Base-by-base conservation (phyloP, 2,113 vertebrate species). In the Ramphastos sulfuratus region DNA sequence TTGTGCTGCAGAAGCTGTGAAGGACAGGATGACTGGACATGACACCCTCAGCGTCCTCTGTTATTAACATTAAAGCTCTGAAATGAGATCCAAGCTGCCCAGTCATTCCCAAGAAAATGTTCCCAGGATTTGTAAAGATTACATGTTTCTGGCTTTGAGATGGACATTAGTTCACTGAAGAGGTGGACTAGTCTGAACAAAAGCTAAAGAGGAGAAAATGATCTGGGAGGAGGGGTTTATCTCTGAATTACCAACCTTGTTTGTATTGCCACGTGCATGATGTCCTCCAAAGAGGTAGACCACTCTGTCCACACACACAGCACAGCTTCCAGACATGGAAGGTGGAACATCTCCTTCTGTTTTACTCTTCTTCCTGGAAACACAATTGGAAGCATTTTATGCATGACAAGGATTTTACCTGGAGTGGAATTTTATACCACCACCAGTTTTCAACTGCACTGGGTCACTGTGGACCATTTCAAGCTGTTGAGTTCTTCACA, bases 251-350 rank as follows among this genome's bases (percentile, higher is more conserved):
- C 98, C 91, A n/a, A 99, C 99, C 98, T 98, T 98, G 89, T 99
- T 99, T 8, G 99, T 99, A 74, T 99, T 99, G 93, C 99, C 99
- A 42, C 97, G 97, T 8, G 98, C 98, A 7, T 99, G 99, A 92
- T 99, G 99, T 12, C 99, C 99, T 59, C 99, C 99, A 13, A 99
- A 99, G 28, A 99, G 97, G 90, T 99, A 99, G 13, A 99, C 92
- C 35, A 99, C 98, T 12, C 98, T 98, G 74, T 99, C 99, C 13
- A 99, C 98, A 89, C 98, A 99, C 82, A 98, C 98, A 0, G 98
- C 99, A 67, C 99, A 99, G 95, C 99, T 99, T 70, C 99, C 99
- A 5, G 99, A 99, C 99, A 99, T 99, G 27, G 99, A 99, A 7
- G 98, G 98, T 17, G 99, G 98, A 18, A 99, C 97, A 23, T 98